These are phyloP conservation scores for Lepilemur ruficaudatus DNA, from an alignment of 2,797 vertebrate genomes.

Conservation along the genomic window DNA sequence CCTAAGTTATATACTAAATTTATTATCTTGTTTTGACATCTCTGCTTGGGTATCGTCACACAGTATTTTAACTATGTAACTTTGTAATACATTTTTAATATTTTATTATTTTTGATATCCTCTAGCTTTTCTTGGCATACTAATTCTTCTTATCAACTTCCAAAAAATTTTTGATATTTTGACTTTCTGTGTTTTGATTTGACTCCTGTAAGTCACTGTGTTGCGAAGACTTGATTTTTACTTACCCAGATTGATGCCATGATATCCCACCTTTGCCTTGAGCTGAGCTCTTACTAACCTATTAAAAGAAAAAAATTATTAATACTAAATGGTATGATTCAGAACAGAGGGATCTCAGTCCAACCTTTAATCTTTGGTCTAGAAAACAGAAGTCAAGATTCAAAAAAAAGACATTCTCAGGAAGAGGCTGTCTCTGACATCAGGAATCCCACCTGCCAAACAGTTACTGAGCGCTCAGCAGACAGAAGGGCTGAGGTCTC, in stretches of 20 bases:
- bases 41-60: background rate
- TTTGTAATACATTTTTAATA: background rate
- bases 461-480: background rate
- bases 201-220: background rate
- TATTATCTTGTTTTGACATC: background rate
- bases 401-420: background rate
- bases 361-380: background rate
- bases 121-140: background rate
- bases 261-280: background rate
- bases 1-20: background rate
- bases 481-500: background rate
- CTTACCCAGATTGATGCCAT: slow-evolving; percentile 81
- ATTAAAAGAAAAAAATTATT: background rate
- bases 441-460: background rate
- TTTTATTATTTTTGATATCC: slow-evolving; percentile 21
- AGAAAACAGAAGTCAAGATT: background rate
- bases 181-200: background rate
- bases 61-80: slow-evolving; percentile 5
- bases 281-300: slow-evolving; percentile 39
- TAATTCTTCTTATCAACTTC: background rate
- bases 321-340: background rate
- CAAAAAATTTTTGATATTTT: background rate
- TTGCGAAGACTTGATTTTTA: slow-evolving; percentile 15
- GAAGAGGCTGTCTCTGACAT: background rate
- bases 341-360: background rate